A percentile compares a stretch with the other conserved stretches of the same genome.
Conservation (phyloP, 2,888 invertebrate species). For the Plusia festucae region DNA sequence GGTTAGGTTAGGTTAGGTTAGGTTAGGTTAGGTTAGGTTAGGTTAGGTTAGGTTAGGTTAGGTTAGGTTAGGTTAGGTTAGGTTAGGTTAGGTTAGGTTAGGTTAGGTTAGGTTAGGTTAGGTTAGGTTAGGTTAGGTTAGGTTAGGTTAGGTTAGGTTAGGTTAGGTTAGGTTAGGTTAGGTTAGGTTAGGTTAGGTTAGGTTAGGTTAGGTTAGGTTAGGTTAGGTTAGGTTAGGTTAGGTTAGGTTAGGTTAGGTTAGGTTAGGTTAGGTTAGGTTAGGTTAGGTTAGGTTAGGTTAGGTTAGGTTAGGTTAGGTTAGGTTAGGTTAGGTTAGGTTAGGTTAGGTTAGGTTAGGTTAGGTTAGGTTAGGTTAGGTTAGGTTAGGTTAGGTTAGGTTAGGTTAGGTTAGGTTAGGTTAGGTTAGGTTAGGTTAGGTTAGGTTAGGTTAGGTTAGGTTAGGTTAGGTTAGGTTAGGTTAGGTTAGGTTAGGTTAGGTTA, state of each 20-base stretch:
- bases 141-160: constrained; percentile 47
- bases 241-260: constrained; percentile 31
- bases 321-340: neutral
- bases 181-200: constrained; percentile 39
- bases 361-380: constrained; percentile 15
- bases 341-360: constrained; percentile 17
- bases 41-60: constrained; percentile 21
- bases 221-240: constrained; percentile 34
- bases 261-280: constrained; percentile 27
- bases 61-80: constrained; percentile 18
- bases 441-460: constrained; percentile 12
- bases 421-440: constrained; percentile 24
- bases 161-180: constrained; percentile 50
- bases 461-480: constrained; percentile 10
- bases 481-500: constrained; percentile 29
- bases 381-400: constrained; percentile 32
- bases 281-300: constrained; percentile 9
- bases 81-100: constrained; percentile 26
- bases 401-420: constrained; percentile 22
- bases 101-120: constrained; percentile 28
- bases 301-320: constrained; percentile 10
- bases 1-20: constrained; percentile 17
- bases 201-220: constrained; percentile 40
- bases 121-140: constrained; percentile 43
- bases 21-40: constrained; percentile 27